These are phyloP conservation scores for Synanthedon andrenaeformis DNA, from an alignment of 2,888 invertebrate genomes.

Conservation along the genomic window DNA sequence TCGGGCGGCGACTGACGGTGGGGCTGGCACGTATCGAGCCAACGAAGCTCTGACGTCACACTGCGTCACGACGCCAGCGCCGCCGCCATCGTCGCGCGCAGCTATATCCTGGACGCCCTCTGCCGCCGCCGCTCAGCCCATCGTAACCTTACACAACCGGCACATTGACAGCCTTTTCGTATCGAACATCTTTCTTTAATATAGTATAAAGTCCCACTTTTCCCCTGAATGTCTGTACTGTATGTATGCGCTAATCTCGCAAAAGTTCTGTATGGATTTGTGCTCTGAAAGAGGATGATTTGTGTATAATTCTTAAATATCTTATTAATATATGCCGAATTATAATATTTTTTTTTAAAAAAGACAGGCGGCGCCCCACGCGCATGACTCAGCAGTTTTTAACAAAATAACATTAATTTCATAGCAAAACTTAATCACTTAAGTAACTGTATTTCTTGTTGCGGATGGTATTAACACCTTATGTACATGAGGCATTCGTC, in stretches of 20 bases:
- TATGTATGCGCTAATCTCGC: neutral
- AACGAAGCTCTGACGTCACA: constrained; percentile 79
- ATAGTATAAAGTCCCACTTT: neutral
- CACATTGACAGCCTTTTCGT: constrained; percentile 43
- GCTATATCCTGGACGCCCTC: constrained; percentile 24
- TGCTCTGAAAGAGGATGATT: too few species aligned
- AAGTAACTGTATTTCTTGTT: constrained; percentile 7
- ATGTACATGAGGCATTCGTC: constrained; percentile 22
- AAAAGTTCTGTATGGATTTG: too few species aligned
- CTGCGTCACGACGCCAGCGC: constrained; percentile 73
- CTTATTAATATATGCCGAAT: too few species aligned
- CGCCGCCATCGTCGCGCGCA: constrained; percentile 49
- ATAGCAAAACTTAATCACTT: too few species aligned
- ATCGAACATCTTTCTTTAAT: constrained; percentile 7
- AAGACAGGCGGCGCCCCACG: too few species aligned
- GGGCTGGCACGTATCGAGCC: constrained; percentile 74
- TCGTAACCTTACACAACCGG: constrained; percentile 60
- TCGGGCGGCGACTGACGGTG: constrained; percentile 71
- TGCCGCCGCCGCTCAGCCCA: constrained; percentile 25
- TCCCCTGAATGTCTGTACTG: too few species aligned
- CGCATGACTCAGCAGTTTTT: too few species aligned
- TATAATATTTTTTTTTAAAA: neutral
- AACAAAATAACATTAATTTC: too few species aligned
- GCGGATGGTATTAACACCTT: constrained; percentile 20
- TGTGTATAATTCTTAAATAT: too few species aligned